Evolutionary conservation across 2,113 vertebrate species (phyloP).

Genomic region (Odocoileus virginianus): DNA sequence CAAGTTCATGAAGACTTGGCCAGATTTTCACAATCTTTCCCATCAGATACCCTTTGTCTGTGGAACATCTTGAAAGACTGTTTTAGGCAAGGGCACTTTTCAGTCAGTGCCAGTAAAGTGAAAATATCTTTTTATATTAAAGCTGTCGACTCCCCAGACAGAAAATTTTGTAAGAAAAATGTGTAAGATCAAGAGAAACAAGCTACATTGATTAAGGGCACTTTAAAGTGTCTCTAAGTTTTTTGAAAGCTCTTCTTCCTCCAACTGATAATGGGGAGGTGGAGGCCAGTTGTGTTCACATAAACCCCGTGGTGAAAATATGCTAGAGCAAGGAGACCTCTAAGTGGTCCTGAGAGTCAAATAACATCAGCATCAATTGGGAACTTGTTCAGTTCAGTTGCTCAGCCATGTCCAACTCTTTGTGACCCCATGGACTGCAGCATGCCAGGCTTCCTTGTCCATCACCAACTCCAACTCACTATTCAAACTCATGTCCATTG

Average conservation of each 20-base stretch:
- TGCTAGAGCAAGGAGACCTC: background rate
- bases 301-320: background rate
- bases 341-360: background rate
- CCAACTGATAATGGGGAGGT: background rate
- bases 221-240: background rate
- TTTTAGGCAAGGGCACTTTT: constrained; percentile 5
- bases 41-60: background rate
- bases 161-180: constrained; percentile 18
- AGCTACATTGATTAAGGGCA: background rate
- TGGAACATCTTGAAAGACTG: background rate
- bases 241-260: background rate
- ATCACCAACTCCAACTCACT: background rate
- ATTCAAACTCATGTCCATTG: background rate
- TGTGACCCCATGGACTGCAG: background rate
- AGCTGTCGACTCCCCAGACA: background rate
- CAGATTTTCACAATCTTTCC: background rate
- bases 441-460: background rate
- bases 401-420: background rate
- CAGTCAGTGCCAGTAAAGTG: background rate
- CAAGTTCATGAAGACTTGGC: background rate
- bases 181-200: constrained; percentile 24
- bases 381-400: background rate
- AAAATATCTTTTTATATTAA: constrained; percentile 37
- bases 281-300: background rate
- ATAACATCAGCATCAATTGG: background rate